phyloP scores from a whole-genome alignment of 1,140 invertebrate genomes.

The Probaryconus sp. region DNA sequence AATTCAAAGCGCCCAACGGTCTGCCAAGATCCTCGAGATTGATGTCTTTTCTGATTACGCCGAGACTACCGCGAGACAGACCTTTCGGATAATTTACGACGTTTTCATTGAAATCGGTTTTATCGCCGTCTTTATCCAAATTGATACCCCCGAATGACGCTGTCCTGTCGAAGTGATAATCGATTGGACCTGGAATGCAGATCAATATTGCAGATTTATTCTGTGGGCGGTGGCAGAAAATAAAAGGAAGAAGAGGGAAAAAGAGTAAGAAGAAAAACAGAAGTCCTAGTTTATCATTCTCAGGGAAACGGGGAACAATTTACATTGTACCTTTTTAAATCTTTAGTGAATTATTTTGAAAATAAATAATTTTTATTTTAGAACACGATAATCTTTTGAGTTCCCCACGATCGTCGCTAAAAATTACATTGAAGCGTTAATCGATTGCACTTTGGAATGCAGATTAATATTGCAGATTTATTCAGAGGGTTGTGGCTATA shows the following conservation, averaged over 20 bases:
- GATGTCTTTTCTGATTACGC: slow-evolving; percentile 35
- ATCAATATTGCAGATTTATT: slow-evolving; percentile 3
- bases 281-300: no score
- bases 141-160: slow-evolving; percentile 16
- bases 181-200: slow-evolving; percentile 25
- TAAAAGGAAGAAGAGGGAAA: no score
- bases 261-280: not conserved
- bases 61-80: slow-evolving; percentile 46
- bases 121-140: slow-evolving; percentile 28
- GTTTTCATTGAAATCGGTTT: slow-evolving; percentile 26
- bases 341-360: no score
- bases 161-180: slow-evolving; percentile 31
- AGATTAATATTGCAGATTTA: slow-evolving; percentile 1
- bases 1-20: slow-evolving; percentile 22
- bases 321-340: no score
- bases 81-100: slow-evolving; percentile 46
- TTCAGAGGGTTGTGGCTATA: no score
- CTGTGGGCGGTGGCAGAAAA: no score
- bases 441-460: slow-evolving; percentile 30
- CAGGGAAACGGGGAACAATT: no score
- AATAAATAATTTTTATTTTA: no score
- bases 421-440: slow-evolving; percentile 28
- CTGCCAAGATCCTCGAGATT: slow-evolving; percentile 28
- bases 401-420: slow-evolving; percentile 13
- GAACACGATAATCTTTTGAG: no score